Percentiles rank a stretch among this genome's conserved stretches.
Evolutionary conservation across 1,140 invertebrate species (phyloP).

Genomic region (Drosophila aff.): DNA sequence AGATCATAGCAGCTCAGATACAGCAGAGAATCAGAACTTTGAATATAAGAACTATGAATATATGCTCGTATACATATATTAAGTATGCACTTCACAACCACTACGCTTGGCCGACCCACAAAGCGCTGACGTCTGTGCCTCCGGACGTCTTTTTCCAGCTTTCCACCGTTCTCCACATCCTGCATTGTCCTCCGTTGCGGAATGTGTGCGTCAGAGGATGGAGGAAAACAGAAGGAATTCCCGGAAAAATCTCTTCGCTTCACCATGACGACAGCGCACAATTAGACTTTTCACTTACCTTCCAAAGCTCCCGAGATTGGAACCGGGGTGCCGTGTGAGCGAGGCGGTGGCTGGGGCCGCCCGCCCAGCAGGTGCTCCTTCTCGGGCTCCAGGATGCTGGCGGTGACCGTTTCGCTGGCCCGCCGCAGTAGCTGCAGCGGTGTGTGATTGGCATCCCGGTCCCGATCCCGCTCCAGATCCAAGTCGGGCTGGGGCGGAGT

Average conservation of each 20-base stretch:
- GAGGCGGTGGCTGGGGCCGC: slow-evolving; percentile 47
- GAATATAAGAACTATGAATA: slow-evolving; percentile 47
- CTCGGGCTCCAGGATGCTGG: slow-evolving; percentile 63
- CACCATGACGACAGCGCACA: slow-evolving; percentile 6
- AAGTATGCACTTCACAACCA: slow-evolving; percentile 22
- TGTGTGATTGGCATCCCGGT: slow-evolving; percentile 31
- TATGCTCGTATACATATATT: slow-evolving; percentile 7
- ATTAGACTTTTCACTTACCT: slow-evolving; percentile 38
- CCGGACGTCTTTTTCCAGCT: slow-evolving; percentile 1
- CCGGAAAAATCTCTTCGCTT: slow-evolving; percentile 49
- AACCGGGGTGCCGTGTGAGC: slow-evolving; percentile 11
- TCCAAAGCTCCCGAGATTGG: not conserved
- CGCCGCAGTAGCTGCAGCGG: slow-evolving; percentile 58
- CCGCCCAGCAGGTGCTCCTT: slow-evolving; percentile 61
- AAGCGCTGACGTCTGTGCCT: slow-evolving; percentile 21
- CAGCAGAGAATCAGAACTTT: slow-evolving; percentile 25
- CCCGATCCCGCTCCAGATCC: not conserved
- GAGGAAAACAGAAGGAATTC: slow-evolving; percentile 31
- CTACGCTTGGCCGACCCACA: slow-evolving; percentile 34
- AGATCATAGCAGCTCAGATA: slow-evolving; percentile 6
- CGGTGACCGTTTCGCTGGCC: slow-evolving; percentile 61
- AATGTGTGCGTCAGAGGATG: slow-evolving; percentile 1
- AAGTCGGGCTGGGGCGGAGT: not conserved
- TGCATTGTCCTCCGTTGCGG: not conserved
- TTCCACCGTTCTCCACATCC: not conserved